A percentile compares a stretch with the other conserved stretches of the same genome.
phyloP scores from a whole-genome alignment of 2,113 vertebrate species.

The Pelecanus crispus region DNA sequence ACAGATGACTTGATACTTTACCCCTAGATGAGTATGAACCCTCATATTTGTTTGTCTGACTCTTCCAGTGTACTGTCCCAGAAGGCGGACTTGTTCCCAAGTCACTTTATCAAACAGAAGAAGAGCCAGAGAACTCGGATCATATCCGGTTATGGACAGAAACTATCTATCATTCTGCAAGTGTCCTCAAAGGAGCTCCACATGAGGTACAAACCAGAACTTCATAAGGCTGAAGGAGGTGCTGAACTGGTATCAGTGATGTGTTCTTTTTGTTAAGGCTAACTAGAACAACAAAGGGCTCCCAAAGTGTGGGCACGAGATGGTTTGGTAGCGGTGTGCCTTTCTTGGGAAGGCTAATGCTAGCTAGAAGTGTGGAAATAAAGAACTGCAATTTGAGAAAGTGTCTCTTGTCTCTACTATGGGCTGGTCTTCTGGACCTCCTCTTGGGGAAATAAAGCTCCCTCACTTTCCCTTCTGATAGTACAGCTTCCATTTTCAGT shows the following conservation, averaged over 20 bases:
- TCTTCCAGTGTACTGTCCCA: conserved; percentile 76
- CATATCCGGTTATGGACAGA: conserved; percentile 81
- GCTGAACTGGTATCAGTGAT: neutral
- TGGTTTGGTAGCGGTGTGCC: neutral
- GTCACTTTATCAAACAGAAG: conserved; percentile 76
- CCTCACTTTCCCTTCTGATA: neutral
- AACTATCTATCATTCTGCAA: conserved; percentile 80
- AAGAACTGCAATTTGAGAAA: neutral
- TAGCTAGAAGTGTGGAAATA: neutral
- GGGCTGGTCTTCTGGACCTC: neutral
- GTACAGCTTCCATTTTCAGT: neutral
- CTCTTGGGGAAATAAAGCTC: neutral
- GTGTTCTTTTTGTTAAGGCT: neutral
- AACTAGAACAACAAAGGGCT: neutral
- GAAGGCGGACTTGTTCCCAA: conserved; percentile 85
- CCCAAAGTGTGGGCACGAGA: neutral
- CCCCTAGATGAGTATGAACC: neutral
- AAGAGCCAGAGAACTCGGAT: conserved; percentile 70
- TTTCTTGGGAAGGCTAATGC: neutral
- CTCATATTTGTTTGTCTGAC: neutral
- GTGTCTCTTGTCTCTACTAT: neutral
- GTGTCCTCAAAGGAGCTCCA: conserved; percentile 73
- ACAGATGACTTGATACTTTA: neutral
- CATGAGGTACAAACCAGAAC: conserved; percentile 72
- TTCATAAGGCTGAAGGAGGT: neutral